Evolutionary conservation across 2,888 invertebrate genomes (phyloP).

Genomic region (Synergus japonicus): DNA sequence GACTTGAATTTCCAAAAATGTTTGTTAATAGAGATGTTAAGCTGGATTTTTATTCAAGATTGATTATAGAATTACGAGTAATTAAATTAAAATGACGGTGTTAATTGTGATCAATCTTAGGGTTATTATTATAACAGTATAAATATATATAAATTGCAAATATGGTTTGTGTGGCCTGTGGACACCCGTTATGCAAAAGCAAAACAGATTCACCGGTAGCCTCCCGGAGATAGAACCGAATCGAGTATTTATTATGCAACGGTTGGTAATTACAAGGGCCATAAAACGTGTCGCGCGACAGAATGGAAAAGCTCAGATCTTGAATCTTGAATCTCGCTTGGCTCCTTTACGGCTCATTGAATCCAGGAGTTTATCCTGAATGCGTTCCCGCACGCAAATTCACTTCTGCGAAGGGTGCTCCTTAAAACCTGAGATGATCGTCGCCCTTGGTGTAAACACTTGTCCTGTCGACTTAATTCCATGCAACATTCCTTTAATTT

Average conservation of each 20-base stretch:
- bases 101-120: not conserved
- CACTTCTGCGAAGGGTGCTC: constrained; percentile 34
- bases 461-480: constrained; percentile 16
- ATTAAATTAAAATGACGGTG: not conserved
- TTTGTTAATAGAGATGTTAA: constrained; percentile 16
- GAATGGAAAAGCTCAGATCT: constrained; percentile 43
- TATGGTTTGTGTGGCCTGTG: no score
- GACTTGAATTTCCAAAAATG: constrained; percentile 15
- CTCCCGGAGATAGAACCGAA: constrained; percentile 51
- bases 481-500: constrained; percentile 22
- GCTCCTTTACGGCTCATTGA: constrained; percentile 47
- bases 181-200: not conserved
- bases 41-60: constrained; percentile 24
- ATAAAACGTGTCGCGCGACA: constrained; percentile 51
- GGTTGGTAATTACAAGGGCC: constrained; percentile 50
- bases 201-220: constrained; percentile 49
- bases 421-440: constrained; percentile 37
- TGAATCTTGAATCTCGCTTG: constrained; percentile 50
- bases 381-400: constrained; percentile 40
- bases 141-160: not conserved
- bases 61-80: not conserved
- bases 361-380: constrained; percentile 39
- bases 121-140: not conserved
- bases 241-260: constrained; percentile 52
- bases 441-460: constrained; percentile 29